Evolutionary conservation across 92 coral and sea anemone species (phyloP), one percentile per base, ranked within the genome.

Genomic region (Epizoanthus rinbou): DNA sequence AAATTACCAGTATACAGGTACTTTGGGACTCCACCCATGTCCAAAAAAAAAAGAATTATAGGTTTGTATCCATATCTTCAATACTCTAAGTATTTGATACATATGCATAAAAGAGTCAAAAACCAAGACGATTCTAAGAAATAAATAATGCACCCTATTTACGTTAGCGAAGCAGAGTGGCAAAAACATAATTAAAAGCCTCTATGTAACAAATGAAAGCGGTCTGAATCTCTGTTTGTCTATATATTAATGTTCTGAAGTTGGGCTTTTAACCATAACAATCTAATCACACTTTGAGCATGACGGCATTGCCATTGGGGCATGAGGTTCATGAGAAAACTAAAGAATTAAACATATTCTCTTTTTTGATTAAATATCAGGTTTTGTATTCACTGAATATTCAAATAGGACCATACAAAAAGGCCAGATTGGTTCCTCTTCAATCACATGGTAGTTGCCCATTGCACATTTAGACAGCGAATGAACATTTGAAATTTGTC

Each of bases 401-500:
- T 62, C 82, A 78, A 62, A 43, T 60, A 78, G 59, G 54, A 78
- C 16, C 52, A 60, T 52, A 41, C 82, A 78, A 78, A 75, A 78
- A 78, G 31, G 70, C 71, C 25, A 62, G 25, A 78, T 63, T 39
- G 82, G 62, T 31, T 50, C 57, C 82, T 63, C 82, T 78, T 59
- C 71, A 78, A 41, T 41, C 10, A 56, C 70, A 78, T 78, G 82
- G 72, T 78, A 60, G 82, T 78, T 78, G 59, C 82, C 82, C 82
- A 78, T 75, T 80, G 81, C 65, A 78, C 85, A 79, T 88, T 85
- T 74, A 85, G 45, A 73, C 86, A 86, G 91, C 88, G 54, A 50
- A 88, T 88, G 91, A 87, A 88, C 80, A 85, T 76, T 74, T 57
- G 64, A 76, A 70, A 85, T 88, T 87, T 80, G 88, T 59, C 86